phyloP scores from a whole-genome alignment of 2,113 vertebrate genomes.

The Corapipo altera region DNA sequence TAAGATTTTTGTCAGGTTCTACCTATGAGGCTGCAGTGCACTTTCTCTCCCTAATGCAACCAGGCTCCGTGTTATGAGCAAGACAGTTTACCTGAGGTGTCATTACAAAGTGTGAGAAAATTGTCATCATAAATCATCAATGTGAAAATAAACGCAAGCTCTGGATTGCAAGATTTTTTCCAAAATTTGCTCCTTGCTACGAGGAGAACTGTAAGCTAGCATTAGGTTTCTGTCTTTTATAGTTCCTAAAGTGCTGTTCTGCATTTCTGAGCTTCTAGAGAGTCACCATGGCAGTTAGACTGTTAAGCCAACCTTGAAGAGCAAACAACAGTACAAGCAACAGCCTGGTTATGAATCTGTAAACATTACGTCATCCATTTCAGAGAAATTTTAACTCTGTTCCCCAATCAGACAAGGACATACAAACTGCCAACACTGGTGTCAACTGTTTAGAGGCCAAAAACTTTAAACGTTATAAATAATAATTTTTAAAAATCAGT shows the following conservation, averaged over 20 bases:
- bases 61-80: background rate
- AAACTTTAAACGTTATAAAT: background rate
- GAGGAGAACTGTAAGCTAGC: background rate
- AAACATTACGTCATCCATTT: background rate
- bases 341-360: background rate
- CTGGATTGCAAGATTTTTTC: background rate
- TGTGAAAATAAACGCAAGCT: background rate
- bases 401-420: background rate
- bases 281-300: slow-evolving; percentile 9
- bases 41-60: background rate
- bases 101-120: background rate
- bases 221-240: background rate
- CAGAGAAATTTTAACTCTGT: background rate
- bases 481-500: background rate
- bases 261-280: slow-evolving; percentile 2
- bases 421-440: background rate
- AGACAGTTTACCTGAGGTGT: background rate
- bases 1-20: slow-evolving; percentile 7
- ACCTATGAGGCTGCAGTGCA: background rate
- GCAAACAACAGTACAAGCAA: slow-evolving; percentile 18
- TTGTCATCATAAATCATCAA: slow-evolving; percentile 12
- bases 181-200: background rate
- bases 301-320: slow-evolving; percentile 46
- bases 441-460: background rate
- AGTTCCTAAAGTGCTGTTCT: background rate